Evolutionary conservation across 2,888 invertebrate genomes (phyloP).

Genomic region (Theretra japonica): DNA sequence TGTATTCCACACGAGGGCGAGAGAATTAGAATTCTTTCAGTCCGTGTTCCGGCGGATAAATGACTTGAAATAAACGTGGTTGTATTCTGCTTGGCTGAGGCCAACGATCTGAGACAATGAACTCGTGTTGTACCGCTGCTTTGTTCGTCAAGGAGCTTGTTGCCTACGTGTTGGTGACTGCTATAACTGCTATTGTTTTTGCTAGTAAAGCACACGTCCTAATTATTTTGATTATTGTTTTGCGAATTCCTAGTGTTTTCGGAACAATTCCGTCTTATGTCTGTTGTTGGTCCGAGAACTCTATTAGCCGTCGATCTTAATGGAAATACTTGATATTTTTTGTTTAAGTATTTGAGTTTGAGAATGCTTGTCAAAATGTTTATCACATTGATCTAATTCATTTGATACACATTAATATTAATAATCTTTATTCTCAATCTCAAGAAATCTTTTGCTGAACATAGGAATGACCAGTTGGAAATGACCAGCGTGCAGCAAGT

Average conservation of each 20-base stretch:
- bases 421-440: no score
- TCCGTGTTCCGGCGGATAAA: slow-evolving; percentile 46
- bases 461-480: no score
- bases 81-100: slow-evolving; percentile 38
- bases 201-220: background rate
- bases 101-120: slow-evolving; percentile 39
- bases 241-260: background rate
- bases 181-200: background rate
- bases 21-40: slow-evolving; percentile 52
- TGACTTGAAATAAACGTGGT: slow-evolving; percentile 47
- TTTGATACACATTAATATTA: no score
- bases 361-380: no score
- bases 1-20: slow-evolving; percentile 37
- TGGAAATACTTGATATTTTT: no score
- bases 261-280: no score
- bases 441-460: no score
- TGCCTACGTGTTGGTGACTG: background rate
- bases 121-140: background rate
- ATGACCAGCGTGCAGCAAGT: no score
- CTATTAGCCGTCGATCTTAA: no score
- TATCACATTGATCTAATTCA: no score
- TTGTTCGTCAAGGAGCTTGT: background rate
- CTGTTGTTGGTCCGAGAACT: no score
- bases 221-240: background rate
- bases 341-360: no score